Conservation (phyloP, 2,113 vertebrate species). For the Holacanthus passer region DNA sequence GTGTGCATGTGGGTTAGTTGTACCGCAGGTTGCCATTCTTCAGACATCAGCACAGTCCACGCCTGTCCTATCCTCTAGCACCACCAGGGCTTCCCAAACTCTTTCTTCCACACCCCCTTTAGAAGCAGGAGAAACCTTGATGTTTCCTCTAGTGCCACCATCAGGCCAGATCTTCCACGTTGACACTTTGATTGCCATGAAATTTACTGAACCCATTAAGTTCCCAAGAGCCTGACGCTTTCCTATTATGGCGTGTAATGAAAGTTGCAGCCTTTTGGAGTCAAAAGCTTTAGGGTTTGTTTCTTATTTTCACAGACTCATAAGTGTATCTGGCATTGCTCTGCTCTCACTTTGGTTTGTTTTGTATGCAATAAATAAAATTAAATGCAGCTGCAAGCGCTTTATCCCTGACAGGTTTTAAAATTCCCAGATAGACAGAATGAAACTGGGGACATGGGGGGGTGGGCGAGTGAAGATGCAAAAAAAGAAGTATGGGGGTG, state of each 20-base stretch:
- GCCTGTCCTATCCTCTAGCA: neutral
- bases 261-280: neutral
- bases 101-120: neutral
- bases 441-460: neutral
- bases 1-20: neutral
- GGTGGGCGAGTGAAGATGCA: neutral
- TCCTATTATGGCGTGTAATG: neutral
- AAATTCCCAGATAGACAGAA: conserved; percentile 2
- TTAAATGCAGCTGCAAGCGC: neutral
- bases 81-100: neutral
- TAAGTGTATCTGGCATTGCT: neutral
- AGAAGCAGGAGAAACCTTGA: neutral
- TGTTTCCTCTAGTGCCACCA: neutral
- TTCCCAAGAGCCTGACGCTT: neutral
- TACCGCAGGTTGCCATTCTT: neutral
- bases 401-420: conserved; percentile 9
- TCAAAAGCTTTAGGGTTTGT: neutral
- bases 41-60: neutral
- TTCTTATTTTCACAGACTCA: neutral
- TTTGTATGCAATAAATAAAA: conserved; percentile 28
- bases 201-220: neutral
- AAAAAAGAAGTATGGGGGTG: neutral
- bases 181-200: neutral
- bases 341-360: conserved; percentile 21
- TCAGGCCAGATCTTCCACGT: neutral